Base-by-base conservation (phyloP, 2,888 invertebrate genomes). In the Orchesella flavescens region DNA sequence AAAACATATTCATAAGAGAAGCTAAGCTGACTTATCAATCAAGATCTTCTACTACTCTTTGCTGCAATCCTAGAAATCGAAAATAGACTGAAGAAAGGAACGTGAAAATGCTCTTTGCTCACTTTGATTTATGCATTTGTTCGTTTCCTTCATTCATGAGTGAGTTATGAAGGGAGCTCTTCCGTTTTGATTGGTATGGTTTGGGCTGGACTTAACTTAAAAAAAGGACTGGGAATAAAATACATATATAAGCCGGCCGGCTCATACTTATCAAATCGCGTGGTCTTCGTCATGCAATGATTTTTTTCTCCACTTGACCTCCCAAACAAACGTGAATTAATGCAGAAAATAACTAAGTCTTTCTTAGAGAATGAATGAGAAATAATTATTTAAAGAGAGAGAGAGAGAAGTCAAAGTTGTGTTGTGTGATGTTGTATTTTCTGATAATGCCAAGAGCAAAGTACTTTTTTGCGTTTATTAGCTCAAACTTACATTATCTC, bases 391-490 rank as follows among this genome's bases (percentile, higher is more conserved):
- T 34, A 34, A 34, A 34, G 34, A 34, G 2, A n/a, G n/a, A n/a
- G n/a, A n/a, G 34, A 7, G 34, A 34, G 34, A 34, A 34, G 34
- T 34, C 34, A 34, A n/a, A 34, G 34, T 34, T 34, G 34, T 34
- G 34, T 2, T 34, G 34, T 34, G 34, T 34, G 34, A 34, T 34
- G 34, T 34, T 34, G 34, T 34, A 34, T 34, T 34, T 34, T 34
- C 34, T 4, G 34, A 34, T 34, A 34, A 34, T 81, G 81, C 81
- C 82, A 82, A 75, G 71, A 82, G 55, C 49, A 75, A 76, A 82
- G 82, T 82, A 82, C 75, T 75, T 76, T 76, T 69, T 71, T 76
- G 76, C 76, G 76, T 76, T 82, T 75, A 65, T 82, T 80, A 61
- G 61, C 74, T 46, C 66, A 68, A 59, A 49, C 2, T 74, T 46